Evolutionary conservation across 2,888 invertebrate genomes (phyloP).

Genomic region (Rotaria sp.): DNA sequence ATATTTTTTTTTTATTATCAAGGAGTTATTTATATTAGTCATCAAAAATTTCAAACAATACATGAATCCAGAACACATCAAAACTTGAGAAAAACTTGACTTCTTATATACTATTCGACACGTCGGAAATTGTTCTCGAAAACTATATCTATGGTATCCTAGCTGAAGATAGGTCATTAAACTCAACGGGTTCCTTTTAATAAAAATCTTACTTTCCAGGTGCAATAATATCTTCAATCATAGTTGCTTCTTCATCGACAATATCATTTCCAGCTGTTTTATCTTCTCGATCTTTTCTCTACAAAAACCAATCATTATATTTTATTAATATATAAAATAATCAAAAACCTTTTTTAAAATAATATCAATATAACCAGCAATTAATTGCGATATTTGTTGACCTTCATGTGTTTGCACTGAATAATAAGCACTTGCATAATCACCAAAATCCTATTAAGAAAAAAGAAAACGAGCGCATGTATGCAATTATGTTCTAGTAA

Average conservation of each 20-base stretch:
- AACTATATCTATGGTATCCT: too few relatives aligned
- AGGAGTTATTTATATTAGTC: too few relatives aligned
- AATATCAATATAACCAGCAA: conserved; percentile 98
- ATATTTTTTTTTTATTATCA: too few relatives aligned
- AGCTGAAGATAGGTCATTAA: too few relatives aligned
- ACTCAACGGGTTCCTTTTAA: too few relatives aligned
- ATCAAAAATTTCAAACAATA: too few relatives aligned
- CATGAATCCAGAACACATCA: too few relatives aligned
- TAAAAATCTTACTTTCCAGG: conserved; percentile 82
- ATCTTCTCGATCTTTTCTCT: conserved; percentile 25
- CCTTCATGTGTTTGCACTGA: conserved; percentile 98
- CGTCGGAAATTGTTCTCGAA: too few relatives aligned
- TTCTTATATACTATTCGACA: too few relatives aligned
- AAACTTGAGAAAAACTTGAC: too few relatives aligned
- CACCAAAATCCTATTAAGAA: conserved; percentile 74
- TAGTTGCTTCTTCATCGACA: conserved; percentile 76
- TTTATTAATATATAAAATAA: conserved; percentile 41
- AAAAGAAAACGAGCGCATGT: background rate
- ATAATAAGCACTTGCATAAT: conserved; percentile 96
- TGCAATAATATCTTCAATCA: conserved; percentile 92
- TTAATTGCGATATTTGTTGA: conserved; percentile 93
- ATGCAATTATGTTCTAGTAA: too few relatives aligned
- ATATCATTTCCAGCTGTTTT: background rate
- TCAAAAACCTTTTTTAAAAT: conserved; percentile 75
- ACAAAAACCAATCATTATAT: conserved; percentile 41